Evolutionary conservation across 2,797 vertebrate genomes (phyloP).

Genomic region (Balearica regulorum): DNA sequence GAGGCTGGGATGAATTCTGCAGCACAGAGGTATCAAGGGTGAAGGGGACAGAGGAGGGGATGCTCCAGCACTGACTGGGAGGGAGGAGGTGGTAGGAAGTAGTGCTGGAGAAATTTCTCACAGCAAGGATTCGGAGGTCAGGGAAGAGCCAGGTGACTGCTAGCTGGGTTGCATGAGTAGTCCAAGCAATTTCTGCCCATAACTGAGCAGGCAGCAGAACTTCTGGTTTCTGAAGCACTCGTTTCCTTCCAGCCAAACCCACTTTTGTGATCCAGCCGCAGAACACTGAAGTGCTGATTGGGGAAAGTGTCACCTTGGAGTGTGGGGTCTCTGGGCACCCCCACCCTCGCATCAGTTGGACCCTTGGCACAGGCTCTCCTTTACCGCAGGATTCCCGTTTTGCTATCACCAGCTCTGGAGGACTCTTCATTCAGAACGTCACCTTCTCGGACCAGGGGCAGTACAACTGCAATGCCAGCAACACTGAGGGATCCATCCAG

Average conservation of each 20-base stretch:
- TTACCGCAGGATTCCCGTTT: conserved; percentile 61
- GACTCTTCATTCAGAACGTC: conserved; percentile 71
- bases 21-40: neutral
- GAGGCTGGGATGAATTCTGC: neutral
- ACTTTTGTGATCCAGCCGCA: conserved; percentile 74
- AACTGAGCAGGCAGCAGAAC: neutral
- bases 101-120: neutral
- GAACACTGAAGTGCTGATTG: conserved; percentile 73
- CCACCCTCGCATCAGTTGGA: conserved; percentile 67
- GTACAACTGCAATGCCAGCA: conserved; percentile 73
- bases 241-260: conserved; percentile 68
- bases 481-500: conserved; percentile 65
- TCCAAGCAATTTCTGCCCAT: neutral
- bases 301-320: conserved; percentile 73
- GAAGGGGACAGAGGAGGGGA: fast-evolving
- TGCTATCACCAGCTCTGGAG: conserved; percentile 70
- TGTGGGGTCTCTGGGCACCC: conserved; percentile 74
- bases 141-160: neutral
- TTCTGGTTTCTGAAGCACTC: neutral
- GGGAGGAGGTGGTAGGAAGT: neutral
- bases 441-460: conserved; percentile 67
- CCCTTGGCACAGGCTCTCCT: conserved; percentile 57
- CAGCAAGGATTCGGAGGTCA: neutral
- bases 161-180: neutral
- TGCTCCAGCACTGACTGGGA: neutral